These are phyloP conservation scores for Fistularia tabacaria DNA, from an alignment of 2,797 vertebrate genomes.

Conservation along the genomic window DNA sequence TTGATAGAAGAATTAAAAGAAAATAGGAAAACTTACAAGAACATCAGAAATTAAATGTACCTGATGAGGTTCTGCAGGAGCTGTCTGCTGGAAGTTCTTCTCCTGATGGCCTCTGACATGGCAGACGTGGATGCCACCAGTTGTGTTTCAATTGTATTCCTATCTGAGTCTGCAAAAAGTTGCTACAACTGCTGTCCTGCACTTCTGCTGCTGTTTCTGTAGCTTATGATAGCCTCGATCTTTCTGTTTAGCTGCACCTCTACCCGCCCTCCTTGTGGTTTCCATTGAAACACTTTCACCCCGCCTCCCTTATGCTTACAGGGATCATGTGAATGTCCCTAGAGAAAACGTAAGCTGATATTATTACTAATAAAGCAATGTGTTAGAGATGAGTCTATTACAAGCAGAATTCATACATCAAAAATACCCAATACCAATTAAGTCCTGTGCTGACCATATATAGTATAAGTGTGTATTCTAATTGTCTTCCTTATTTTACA, in stretches of 20 bases:
- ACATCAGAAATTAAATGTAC: constrained; percentile 68
- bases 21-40: neutral
- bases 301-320: constrained; percentile 28
- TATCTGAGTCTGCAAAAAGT: constrained; percentile 5
- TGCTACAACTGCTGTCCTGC: constrained; percentile 36
- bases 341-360: constrained; percentile 62
- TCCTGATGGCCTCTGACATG: constrained; percentile 77
- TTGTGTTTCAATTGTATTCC: neutral
- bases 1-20: neutral
- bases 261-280: constrained; percentile 73
- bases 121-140: constrained; percentile 23
- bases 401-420: too few relatives aligned
- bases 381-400: too few relatives aligned
- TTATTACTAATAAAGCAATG: constrained; percentile 37
- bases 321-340: constrained; percentile 69
- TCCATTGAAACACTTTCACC: constrained; percentile 63
- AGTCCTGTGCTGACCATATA: too few relatives aligned
- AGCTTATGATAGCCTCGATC: constrained; percentile 20
- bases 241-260: constrained; percentile 32
- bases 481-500: too few relatives aligned
- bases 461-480: too few relatives aligned
- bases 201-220: constrained; percentile 13
- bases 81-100: constrained; percentile 79
- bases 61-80: constrained; percentile 83
- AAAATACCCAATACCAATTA: too few relatives aligned